Evolutionary conservation across 2,888 invertebrate species (phyloP), one percentile per base, ranked within the genome.

Genomic region (Lasioglossum pauxillum): DNA sequence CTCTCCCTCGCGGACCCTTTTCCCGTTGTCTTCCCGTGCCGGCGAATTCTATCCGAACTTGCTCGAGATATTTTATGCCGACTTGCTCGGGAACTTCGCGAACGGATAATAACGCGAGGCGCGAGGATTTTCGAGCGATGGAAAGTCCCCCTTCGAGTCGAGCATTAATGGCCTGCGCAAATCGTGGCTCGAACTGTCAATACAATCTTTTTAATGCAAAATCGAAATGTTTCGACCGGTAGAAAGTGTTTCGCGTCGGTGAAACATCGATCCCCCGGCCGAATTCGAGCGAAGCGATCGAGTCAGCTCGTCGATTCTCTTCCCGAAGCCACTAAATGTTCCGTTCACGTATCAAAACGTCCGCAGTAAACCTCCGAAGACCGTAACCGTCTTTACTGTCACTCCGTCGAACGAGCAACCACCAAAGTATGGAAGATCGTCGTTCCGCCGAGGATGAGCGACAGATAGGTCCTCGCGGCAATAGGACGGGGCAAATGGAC

Each of bases 91-190:
- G 35, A 49, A 76, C 79, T 83, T 76, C 81, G 74, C 84, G 80
- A 81, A 75, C 78, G 87, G 88, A 90, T 88, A 88, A 88, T 90
- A 90, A 90, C 79, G 82, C 53, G 76, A 27, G 2, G 82, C 84
- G 8, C 27, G 72, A 19, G 16, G 44, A 67, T 67, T 19, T 38
- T 12, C 4, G 10, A 69, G 8, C 35, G 23, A 38, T 38, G 38
- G 38, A 38, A 38, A 38, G 69, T 31, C 31, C 16, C 7, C 16
- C 16, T 64, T 19, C 2, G 31, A 31, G 64, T 7, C 14, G 16
- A 7, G 31, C 31, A 2, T 19, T 7, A 31, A 64, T 64, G 8
- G 31, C 53, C 16, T 16, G 31, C n/a, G 31, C 14, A 2, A 14
- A 31, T 64, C 31, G 16, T 7, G 64, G 31, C 64, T 31, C 4